phyloP scores from a whole-genome alignment of 2,113 vertebrate species.

The Dasyornis broadbenti region DNA sequence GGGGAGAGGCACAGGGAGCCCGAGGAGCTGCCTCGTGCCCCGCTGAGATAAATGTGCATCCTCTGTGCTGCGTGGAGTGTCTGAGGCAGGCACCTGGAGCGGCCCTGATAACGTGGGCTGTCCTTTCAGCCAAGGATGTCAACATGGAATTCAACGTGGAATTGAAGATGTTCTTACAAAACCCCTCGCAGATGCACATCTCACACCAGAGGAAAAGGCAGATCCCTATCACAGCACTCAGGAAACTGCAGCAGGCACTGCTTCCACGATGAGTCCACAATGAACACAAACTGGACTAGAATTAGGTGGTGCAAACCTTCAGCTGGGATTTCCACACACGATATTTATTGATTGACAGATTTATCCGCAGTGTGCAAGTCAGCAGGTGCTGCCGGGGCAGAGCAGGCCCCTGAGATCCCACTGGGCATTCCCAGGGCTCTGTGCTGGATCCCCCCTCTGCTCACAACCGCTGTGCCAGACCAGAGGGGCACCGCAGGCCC shows the following conservation, averaged over 20 bases:
- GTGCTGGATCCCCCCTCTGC: neutral
- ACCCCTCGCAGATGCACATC: neutral
- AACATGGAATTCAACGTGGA: accelerated
- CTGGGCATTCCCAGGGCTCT: neutral
- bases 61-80: accelerated
- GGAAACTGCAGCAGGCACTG: neutral
- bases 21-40: neutral
- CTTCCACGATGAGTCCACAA: neutral
- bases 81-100: neutral
- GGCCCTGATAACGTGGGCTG: neutral
- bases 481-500: neutral
- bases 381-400: too few species aligned
- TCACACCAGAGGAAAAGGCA: neutral
- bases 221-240: accelerated
- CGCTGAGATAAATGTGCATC: accelerated
- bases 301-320: accelerated
- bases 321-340: neutral
- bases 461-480: accelerated
- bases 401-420: neutral
- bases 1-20: accelerated
- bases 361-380: neutral
- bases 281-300: neutral
- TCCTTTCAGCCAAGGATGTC: neutral
- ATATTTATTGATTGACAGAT: neutral
- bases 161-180: neutral